Conservation (phyloP, 2,113 vertebrate species). For the Chamaetylas fuelleborni region DNA sequence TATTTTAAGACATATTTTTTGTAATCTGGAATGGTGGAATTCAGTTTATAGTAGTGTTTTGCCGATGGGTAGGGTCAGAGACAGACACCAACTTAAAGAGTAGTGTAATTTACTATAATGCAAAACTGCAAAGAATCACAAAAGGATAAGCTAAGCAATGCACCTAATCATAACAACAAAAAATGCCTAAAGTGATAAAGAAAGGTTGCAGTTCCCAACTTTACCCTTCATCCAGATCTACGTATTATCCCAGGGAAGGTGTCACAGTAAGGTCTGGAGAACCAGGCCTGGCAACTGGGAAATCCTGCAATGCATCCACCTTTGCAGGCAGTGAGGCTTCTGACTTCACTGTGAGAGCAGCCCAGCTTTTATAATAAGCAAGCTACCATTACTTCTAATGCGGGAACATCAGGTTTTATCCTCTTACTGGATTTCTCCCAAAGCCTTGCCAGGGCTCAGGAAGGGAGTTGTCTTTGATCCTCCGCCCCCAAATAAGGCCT, state of each 20-base stretch:
- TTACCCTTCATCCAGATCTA: not conserved
- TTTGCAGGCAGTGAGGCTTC: rapidly evolving
- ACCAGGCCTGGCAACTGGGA: not conserved
- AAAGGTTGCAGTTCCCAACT: not conserved
- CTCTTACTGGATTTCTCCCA: not conserved
- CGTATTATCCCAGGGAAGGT: not conserved
- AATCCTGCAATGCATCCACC: not conserved
- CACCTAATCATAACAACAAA: not conserved
- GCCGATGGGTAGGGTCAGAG: not conserved
- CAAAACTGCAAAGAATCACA: not conserved
- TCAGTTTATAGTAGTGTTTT: not conserved
- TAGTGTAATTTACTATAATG: not conserved
- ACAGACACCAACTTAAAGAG: not conserved
- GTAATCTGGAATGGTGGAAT: not conserved
- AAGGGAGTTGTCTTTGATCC: not conserved
- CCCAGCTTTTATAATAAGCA: not conserved
- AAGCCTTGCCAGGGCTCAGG: not conserved
- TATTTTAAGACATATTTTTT: not conserved
- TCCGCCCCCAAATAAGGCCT: not conserved
- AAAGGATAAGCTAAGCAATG: not conserved
- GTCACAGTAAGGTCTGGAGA: not conserved
- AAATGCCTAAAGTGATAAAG: not conserved
- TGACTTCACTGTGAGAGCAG: not conserved
- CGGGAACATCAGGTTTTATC: not conserved
- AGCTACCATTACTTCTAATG: not conserved